Evolutionary conservation across 2,797 vertebrate species (phyloP), one percentile per base, ranked within the genome.

Genomic region (Cryptoblepharus egeriae): DNA sequence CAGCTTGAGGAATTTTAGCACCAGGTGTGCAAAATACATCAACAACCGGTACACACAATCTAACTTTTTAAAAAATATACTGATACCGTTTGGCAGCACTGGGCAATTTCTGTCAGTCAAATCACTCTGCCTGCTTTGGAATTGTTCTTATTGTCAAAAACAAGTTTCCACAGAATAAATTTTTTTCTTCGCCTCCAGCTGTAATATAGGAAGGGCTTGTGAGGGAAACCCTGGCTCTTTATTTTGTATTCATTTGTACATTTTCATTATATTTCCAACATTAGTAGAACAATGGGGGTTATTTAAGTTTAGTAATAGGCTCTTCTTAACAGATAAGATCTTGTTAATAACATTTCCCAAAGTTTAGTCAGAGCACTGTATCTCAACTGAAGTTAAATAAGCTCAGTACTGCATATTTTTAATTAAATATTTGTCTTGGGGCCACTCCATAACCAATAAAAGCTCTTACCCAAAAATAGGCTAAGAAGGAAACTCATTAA

Each of bases 311-410:
- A 52, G 84, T 57, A 80, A 74, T 8, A 65, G 90, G 87, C 83
- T 83, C 77, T 86, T 89, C 81, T 74, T 39, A 74, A 76, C 78
- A 70, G 79, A 94, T 86, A 75, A 49, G 84, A 73, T 55, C 75
- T 79, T 89, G 74, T 91, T 92, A 91, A 93, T 77, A 87, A 89
- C 68, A 83, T 75, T 89, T 91, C 84, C 92, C 89, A 91, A 90
- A 76, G 83, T 74, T 87, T 90, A 82, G 79, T 88, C 87, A 87
- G 90, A 93, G 83, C 39, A 32, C 55, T 61, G 77, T 75, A 70
- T 84, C 1, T 52, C 79, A 88, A 85, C 55, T 85, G 75, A 87
- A 89, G 67, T 81, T 90, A 87, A 88, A 85, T n/a, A 88, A 92
- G 92, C 80, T 65, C 67, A 71, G 70, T 4, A 2, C 69, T 67